Base-by-base conservation (phyloP, 2,113 vertebrate species). In the Lepus europaeus region DNA sequence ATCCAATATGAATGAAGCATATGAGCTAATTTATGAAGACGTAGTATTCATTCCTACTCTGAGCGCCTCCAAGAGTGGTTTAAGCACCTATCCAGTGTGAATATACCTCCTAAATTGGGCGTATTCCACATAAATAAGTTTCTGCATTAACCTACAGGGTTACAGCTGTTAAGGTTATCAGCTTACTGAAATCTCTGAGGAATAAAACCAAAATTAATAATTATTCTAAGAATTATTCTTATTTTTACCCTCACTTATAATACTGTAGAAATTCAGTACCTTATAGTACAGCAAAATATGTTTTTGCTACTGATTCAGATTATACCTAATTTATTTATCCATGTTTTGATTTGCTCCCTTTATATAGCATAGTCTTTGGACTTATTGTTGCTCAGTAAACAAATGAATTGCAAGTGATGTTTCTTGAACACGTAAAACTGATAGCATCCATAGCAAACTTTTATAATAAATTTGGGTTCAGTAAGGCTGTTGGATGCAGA, bases 1-100 rank as follows among this genome's bases (percentile, higher is more conserved):
- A 93, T 85, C n/a, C 53, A 83, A 56, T 81, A 22, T 90, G 84
- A 94, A 84, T 93, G 73, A 96, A 82, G 80, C 94, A 87, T 77
- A 77, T 82, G 77, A 82, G 13, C 25, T 31, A 63, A 11, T 8
- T 68, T 94, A 51, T 93, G 80, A 83, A 82, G n/a, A 78, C 51
- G 63, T 45, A 59, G 25, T 61, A 39, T 64, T 90, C 85, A 92
- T 70, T 80, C 20, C 61, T 72, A 13, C 39, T 80, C 64, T 11
- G 76, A 74, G 74, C 78, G 29, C 27, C 33, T 91, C 59, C n/a
- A 77, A 23, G 31, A 25, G 3, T 61, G 39, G 39, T 77, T 56
- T 56, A 78, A 45, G 10, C 12, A 78, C 82, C 63, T 33, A 76
- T 23, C 5, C n/a, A 90, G 11, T 76, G 19, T 59, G 39, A 74